phyloP scores from a whole-genome alignment of 2,888 invertebrate genomes.

The Spilosoma lubricipeda region DNA sequence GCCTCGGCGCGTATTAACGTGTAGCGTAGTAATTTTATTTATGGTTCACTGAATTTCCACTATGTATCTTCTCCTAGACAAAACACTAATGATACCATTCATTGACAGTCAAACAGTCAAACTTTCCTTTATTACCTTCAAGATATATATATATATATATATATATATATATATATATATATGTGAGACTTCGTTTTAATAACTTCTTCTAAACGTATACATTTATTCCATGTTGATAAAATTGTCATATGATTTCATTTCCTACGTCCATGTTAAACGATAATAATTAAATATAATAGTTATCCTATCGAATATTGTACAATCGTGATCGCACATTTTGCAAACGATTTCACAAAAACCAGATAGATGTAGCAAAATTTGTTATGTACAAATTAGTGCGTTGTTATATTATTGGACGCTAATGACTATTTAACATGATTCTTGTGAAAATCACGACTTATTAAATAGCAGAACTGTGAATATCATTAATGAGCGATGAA shows the following conservation, averaged over 20 bases:
- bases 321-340: slow-evolving; percentile 4
- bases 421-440: neutral
- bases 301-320: slow-evolving; percentile 2
- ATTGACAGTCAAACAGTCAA: neutral
- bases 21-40: too few relatives aligned
- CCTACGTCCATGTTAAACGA: neutral
- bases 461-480: neutral
- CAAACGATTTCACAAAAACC: neutral
- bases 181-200: neutral
- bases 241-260: slow-evolving; percentile 2
- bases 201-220: neutral
- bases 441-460: slow-evolving; percentile 8
- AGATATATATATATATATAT: too few relatives aligned
- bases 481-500: neutral
- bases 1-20: too few relatives aligned
- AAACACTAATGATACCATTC: neutral
- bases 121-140: neutral
- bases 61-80: too few relatives aligned
- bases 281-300: slow-evolving; percentile 8
- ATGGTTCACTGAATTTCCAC: too few relatives aligned
- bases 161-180: too few relatives aligned
- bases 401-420: slow-evolving; percentile 8
- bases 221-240: neutral
- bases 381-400: slow-evolving; percentile 4
- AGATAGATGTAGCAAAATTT: neutral